Base-by-base conservation (phyloP, 2,113 vertebrate genomes). In the Albula goreensis region DNA sequence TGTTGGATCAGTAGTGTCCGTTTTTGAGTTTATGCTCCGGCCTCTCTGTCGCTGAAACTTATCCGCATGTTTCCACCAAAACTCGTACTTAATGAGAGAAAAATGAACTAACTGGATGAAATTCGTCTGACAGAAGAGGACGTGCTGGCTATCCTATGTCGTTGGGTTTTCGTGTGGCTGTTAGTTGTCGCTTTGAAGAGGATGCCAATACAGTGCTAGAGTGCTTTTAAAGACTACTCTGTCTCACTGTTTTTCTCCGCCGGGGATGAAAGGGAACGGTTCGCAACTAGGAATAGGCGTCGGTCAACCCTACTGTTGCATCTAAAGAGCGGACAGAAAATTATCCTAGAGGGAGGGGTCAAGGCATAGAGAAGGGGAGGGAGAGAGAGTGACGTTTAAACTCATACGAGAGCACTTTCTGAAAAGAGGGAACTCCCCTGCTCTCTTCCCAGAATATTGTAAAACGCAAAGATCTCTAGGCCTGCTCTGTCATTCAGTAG, bases 331-430 rank as follows among this genome's bases (percentile, higher is more conserved):
- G 74, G 82, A 88, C 83, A 53, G 91, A 83, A 79, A 77, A 85
- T 78, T 78, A 80, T 74, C 78, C 48, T 87, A 86, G 91, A 89
- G 88, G 88, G 89, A 86, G 80, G 85, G 86, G 78, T 80, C 89
- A 84, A 74, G 79, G 66, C 74, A 50, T 80, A 19, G 60, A 56
- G 57, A 50, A 82, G 81, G 81, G 93, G 93, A 93, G 92, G 89
- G 93, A 85, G 92, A 89, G 92, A 91, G 90, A 85, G 88, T 95
- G 93, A 94, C 93, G 94, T 90, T 50, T 83, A 15, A 85, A 84
- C 91, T 90, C 89, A 86, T 85, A 92, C 91, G 90, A 80, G 87
- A 88, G 3, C 85, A 87, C 53, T 84, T 85, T 86, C 86, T 88
- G 78, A 50, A 83, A 87, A 82, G 74, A 81, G 81, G 50, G 85